Evolutionary conservation across 1,140 invertebrate genomes (phyloP), one percentile per base, ranked within the genome.

Genomic region (Neuroterus valhalla): DNA sequence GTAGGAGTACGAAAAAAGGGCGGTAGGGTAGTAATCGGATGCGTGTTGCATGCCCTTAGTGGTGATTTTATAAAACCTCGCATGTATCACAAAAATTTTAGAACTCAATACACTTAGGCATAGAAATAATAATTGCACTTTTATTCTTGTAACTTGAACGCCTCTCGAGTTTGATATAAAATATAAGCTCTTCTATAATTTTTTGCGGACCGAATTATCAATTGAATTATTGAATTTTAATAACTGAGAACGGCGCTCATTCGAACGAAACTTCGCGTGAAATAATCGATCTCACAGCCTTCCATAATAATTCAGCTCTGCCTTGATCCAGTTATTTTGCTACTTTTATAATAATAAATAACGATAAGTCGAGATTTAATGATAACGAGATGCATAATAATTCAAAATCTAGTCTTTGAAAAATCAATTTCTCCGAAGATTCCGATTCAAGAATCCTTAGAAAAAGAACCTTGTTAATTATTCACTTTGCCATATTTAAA

Each of bases 241-340:
- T 0, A 8, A 38, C 10, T 38, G 31, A 38, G 31, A 38, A 10
- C 31, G 31, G 31, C 10, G 31, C 31, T 38, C 31, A 38, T 38
- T 26, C 15, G 23, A 62, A 62, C 23, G 55, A 62, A 62, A 62
- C 23, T 62, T 62, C 8, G 10, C 31, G 6, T 38, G 55, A 31
- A 23, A 38, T 62, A 62, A 62, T 72, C 52, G 48, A 75, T 77
- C 72, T 81, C 69, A 67, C 78, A 70, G 75, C 77, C 77, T 79
- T 82, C 71, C 76, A 80, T 70, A 71, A 71, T 67, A 76, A 82
- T 80, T 82, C 77, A 82, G 77, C 83, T 83, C 81, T 84, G 85
- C 79, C 86, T 87, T 86, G 79, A 86, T 86, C 85, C 80, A 84
- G 76, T 87, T 88, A 87, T 88, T 88, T 88, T 88, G 85, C 86